A percentile compares a stretch with the other conserved stretches of the same genome.
These are phyloP conservation scores for Coendou prehensilis DNA, from an alignment of 2,797 vertebrate genomes.

Conservation along the genomic window DNA sequence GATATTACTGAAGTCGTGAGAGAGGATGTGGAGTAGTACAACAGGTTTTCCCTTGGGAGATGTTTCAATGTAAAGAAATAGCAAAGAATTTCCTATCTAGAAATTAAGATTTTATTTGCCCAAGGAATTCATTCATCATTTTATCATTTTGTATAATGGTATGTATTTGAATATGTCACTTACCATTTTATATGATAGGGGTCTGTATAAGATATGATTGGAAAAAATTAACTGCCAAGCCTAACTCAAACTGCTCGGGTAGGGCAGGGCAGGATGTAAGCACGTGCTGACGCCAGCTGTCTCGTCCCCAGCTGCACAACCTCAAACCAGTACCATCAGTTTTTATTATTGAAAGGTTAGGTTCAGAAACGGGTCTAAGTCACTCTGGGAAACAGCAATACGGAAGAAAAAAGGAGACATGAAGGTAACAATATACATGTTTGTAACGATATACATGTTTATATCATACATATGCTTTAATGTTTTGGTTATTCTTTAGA, in stretches of 20 bases:
- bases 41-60: not conserved
- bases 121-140: not conserved
- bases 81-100: not conserved
- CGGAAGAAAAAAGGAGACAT: not conserved
- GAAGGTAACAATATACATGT: not conserved
- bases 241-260: not conserved
- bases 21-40: not conserved
- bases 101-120: not conserved
- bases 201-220: conserved; percentile 33
- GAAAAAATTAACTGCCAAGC: not conserved
- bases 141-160: conserved; percentile 31
- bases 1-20: not conserved
- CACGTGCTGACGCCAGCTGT: not conserved
- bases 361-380: not conserved
- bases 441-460: conserved; percentile 3
- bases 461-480: not conserved
- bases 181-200: not conserved
- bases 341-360: not conserved
- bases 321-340: not conserved
- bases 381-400: not conserved
- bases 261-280: not conserved
- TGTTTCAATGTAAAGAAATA: not conserved
- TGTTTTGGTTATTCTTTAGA: conserved; percentile 16
- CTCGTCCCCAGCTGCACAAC: not conserved
- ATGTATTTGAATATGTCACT: not conserved